Evolutionary conservation across 2,797 vertebrate species (phyloP).

Genomic region (Neomorphus geoffroyi): DNA sequence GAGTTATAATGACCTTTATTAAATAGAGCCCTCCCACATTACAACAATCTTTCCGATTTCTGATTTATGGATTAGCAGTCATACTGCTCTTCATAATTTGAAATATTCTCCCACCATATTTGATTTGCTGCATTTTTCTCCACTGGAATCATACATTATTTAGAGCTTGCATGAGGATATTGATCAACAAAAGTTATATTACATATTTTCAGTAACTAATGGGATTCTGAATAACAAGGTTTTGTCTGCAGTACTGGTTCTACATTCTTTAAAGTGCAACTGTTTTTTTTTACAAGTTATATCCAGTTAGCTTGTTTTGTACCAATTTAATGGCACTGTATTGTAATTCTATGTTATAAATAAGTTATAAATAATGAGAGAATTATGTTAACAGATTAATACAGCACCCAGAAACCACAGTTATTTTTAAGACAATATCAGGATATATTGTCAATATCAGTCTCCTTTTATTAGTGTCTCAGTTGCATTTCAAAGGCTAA

Average conservation of each 20-base stretch:
- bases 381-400: constrained; percentile 4
- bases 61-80: constrained; percentile 74
- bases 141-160: constrained; percentile 61
- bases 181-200: constrained; percentile 62
- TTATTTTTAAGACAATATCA: neutral
- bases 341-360: neutral
- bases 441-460: neutral
- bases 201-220: constrained; percentile 44
- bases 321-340: neutral
- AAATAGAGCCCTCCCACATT: constrained; percentile 75
- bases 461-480: constrained; percentile 8
- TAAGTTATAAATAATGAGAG: neutral
- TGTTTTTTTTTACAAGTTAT: neutral
- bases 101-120: constrained; percentile 62
- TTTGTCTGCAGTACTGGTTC: constrained; percentile 31
- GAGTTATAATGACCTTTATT: constrained; percentile 80
- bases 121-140: constrained; percentile 68
- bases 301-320: neutral
- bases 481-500: neutral
- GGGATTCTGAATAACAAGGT: constrained; percentile 38
- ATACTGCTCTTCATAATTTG: constrained; percentile 47
- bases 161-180: constrained; percentile 56
- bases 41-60: constrained; percentile 69
- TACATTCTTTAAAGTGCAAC: neutral
- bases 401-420: neutral